These are phyloP conservation scores for Spinus pinus DNA, from an alignment of 2,797 vertebrate genomes.

Conservation along the genomic window DNA sequence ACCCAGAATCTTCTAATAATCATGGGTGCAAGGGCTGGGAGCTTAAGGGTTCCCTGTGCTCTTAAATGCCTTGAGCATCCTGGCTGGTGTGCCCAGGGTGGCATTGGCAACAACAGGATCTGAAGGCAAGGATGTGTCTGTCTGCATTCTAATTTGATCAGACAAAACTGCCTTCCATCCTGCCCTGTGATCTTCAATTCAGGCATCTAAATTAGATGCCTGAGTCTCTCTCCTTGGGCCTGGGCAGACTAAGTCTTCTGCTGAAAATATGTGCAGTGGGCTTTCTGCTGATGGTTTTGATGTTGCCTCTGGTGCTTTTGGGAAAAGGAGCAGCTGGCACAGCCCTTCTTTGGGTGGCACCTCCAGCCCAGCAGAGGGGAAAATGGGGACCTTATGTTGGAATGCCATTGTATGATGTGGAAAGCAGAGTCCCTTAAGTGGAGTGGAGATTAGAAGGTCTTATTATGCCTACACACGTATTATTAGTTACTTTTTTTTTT, in stretches of 20 bases:
- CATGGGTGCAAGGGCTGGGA: not conserved
- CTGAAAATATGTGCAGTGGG: not conserved
- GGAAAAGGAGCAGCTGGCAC: not conserved
- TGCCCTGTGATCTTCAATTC: not conserved
- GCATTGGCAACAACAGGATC: not conserved
- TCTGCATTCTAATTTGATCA: not conserved
- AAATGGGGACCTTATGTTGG: not conserved
- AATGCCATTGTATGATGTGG: not conserved
- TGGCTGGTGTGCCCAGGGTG: not conserved
- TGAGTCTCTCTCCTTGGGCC: not conserved
- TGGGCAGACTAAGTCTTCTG: not conserved
- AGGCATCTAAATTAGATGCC: not conserved
- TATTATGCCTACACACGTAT: not conserved
- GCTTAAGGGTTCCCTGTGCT: not conserved
- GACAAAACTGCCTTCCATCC: not conserved
- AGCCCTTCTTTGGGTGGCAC: not conserved
- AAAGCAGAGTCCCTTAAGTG: not conserved
- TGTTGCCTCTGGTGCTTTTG: not conserved
- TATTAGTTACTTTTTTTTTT: not conserved
- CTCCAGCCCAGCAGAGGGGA: not conserved
- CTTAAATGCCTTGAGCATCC: not conserved
- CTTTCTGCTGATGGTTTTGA: not conserved
- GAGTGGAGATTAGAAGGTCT: not conserved
- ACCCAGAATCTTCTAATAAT: not conserved
- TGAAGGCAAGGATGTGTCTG: not conserved